Percentiles rank a stretch among this genome's conserved stretches.
Conservation (phyloP, 2,888 invertebrate genomes). For the Biston stratarius region DNA sequence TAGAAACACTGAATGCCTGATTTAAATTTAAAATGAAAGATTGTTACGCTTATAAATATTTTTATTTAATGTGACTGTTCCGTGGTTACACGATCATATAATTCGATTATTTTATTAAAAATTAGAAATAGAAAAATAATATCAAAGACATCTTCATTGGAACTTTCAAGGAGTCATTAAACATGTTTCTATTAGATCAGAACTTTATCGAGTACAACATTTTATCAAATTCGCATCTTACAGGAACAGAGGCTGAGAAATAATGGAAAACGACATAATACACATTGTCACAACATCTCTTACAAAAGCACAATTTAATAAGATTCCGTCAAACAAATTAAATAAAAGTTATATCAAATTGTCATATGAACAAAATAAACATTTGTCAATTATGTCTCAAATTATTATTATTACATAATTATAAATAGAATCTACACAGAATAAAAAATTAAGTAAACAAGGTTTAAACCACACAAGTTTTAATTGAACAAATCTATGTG, state of each 20-base stretch:
- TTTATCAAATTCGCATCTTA: constrained; percentile 36
- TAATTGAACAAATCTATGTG: constrained; percentile 59
- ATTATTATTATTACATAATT: constrained; percentile 70
- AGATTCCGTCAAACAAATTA: constrained; percentile 43
- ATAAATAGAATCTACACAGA: constrained; percentile 69
- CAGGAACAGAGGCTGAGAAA: constrained; percentile 42
- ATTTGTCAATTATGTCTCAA: constrained; percentile 78
- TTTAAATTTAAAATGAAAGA: constrained; percentile 64
- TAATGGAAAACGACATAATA: constrained; percentile 48
- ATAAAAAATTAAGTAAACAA: constrained; percentile 68
- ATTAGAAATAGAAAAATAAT: constrained; percentile 87
- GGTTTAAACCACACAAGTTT: constrained; percentile 76
- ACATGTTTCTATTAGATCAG: constrained; percentile 32
- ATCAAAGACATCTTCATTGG: constrained; percentile 82
- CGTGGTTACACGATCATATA: constrained; percentile 81
- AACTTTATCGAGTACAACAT: constrained; percentile 39
- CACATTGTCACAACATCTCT: constrained; percentile 55
- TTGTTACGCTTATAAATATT: constrained; percentile 79
- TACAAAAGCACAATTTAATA: constrained; percentile 64
- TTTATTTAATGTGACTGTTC: constrained; percentile 84
- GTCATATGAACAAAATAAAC: constrained; percentile 69
- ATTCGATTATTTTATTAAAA: constrained; percentile 82
- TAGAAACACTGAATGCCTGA: too few relatives aligned
- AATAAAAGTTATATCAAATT: constrained; percentile 63
- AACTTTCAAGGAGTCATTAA: constrained; percentile 74